phyloP scores from a whole-genome alignment of 2,888 invertebrate genomes.

The Euzophera pinguis region DNA sequence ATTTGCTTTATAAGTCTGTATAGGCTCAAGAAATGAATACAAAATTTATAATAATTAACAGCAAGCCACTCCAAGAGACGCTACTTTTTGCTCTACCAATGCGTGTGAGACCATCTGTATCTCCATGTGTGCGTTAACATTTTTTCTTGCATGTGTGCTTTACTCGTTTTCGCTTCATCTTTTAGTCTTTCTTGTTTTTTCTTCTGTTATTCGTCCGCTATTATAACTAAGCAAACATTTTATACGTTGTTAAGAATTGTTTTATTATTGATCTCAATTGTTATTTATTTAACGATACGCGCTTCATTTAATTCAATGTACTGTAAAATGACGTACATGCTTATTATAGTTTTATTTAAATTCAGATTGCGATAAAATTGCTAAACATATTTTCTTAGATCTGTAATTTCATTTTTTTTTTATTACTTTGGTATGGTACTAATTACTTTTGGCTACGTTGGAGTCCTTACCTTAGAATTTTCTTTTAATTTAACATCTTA shows the following conservation, averaged over 20 bases:
- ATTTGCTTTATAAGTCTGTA: not conserved
- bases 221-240: slow-evolving; percentile 29
- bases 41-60: slow-evolving; percentile 23
- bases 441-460: no score
- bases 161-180: slow-evolving; percentile 44
- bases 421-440: not conserved
- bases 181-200: slow-evolving; percentile 15
- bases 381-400: not conserved
- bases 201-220: slow-evolving; percentile 32
- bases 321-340: not conserved
- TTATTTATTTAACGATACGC: not conserved
- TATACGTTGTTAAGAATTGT: slow-evolving; percentile 1
- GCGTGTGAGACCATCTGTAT: slow-evolving; percentile 70
- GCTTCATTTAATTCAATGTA: not conserved
- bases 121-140: slow-evolving; percentile 36
- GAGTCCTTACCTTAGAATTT: no score
- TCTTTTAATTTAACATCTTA: no score
- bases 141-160: slow-evolving; percentile 45
- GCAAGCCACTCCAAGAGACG: slow-evolving; percentile 35
- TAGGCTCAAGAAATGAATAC: slow-evolving; percentile 6
- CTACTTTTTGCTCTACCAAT: slow-evolving; percentile 55
- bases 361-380: not conserved
- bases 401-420: not conserved
- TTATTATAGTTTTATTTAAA: no score
- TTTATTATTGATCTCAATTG: slow-evolving; percentile 1